A percentile compares a stretch with the other conserved stretches of the same genome.
These are phyloP conservation scores for Blastobasis lacticolella DNA, from an alignment of 2,888 invertebrate genomes.

Conservation along the genomic window DNA sequence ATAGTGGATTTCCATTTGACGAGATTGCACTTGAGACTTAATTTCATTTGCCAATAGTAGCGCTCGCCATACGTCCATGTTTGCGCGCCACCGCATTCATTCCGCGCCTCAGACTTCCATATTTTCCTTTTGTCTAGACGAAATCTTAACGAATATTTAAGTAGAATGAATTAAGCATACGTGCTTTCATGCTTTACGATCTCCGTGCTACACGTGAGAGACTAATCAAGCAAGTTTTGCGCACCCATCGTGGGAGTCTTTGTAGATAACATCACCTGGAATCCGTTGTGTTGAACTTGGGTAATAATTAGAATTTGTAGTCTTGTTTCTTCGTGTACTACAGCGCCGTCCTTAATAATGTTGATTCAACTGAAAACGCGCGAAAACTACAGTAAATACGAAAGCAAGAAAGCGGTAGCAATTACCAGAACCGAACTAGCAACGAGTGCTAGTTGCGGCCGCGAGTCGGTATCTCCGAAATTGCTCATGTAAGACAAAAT, in stretches of 20 bases:
- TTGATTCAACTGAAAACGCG: no score
- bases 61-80: slow-evolving; percentile 59
- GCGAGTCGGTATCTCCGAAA: slow-evolving; percentile 59
- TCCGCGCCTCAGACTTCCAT: slow-evolving; percentile 56
- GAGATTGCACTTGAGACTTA: slow-evolving; percentile 58
- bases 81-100: slow-evolving; percentile 60
- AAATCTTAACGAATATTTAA: slow-evolving; percentile 71
- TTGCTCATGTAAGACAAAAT: slow-evolving; percentile 72
- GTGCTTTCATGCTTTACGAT: neutral
- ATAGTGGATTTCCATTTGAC: slow-evolving; percentile 6
- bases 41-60: slow-evolving; percentile 71
- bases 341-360: no score
- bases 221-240: no score
- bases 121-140: slow-evolving; percentile 74
- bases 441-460: slow-evolving; percentile 49
- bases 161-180: slow-evolving; percentile 26
- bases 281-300: no score
- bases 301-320: no score
- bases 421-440: slow-evolving; percentile 27
- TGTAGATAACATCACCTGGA: no score
- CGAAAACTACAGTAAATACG: neutral
- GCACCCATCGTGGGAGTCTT: no score
- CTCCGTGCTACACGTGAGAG: no score
- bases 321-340: no score
- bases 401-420: slow-evolving; percentile 26